These are phyloP conservation scores for Morus bassanus DNA, from an alignment of 2,797 vertebrate genomes.

Conservation along the genomic window DNA sequence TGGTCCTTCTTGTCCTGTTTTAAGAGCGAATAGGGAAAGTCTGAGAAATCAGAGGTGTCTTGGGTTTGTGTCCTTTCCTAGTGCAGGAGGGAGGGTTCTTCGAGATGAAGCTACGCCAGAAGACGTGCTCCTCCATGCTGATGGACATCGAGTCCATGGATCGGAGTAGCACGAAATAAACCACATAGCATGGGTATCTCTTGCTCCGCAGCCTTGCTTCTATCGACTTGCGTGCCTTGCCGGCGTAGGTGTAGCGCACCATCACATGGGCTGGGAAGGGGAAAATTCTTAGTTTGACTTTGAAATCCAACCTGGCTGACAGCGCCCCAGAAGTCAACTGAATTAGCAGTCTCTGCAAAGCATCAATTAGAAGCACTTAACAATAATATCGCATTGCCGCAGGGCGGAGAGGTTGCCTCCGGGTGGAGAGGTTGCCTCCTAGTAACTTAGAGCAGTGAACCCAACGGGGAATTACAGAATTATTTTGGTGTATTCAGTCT, in stretches of 20 bases:
- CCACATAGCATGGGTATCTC: too few species aligned
- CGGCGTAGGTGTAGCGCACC: accelerated
- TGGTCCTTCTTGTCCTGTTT: neutral
- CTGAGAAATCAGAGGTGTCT: too few species aligned
- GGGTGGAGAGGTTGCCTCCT: neutral
- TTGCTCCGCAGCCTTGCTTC: neutral
- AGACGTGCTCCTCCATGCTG: neutral
- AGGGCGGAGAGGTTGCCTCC: neutral
- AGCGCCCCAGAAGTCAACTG: neutral
- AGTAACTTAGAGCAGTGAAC: neutral
- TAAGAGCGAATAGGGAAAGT: neutral
- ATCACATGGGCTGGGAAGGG: neutral
- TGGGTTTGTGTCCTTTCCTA: neutral
- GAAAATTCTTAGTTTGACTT: neutral
- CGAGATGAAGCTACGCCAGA: neutral
- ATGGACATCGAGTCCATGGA: neutral
- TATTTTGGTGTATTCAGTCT: neutral
- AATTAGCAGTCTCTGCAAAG: neutral
- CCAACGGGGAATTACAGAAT: accelerated
- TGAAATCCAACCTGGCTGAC: neutral
- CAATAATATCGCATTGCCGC: neutral
- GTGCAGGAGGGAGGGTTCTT: neutral
- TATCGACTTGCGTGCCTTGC: neutral
- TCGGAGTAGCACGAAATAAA: accelerated
- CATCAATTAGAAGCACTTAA: neutral